Evolutionary conservation across 2,113 vertebrate species (phyloP), one percentile per base, ranked within the genome.

Genomic region (Proteles cristata): DNA sequence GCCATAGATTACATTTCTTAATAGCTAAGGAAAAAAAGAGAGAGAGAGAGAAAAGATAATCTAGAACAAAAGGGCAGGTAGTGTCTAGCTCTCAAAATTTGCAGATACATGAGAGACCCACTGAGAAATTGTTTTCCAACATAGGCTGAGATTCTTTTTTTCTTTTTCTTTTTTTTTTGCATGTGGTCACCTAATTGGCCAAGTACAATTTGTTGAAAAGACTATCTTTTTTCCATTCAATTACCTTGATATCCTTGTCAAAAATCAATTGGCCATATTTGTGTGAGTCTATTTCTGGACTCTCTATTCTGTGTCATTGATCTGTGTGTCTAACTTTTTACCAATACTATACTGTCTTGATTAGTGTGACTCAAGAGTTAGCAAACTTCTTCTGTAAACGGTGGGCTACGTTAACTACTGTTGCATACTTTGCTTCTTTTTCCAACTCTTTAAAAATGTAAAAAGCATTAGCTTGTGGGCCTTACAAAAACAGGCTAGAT

Each of bases 201-300:
- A 21, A 66, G 71, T 80, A 55, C 11, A 81, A 85, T 86, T 80
- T 93, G 23, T 84, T 58, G 26, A 66, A 83, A 94, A 80, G 31
- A 63, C 28, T 84, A 45, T 88, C 12, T 23, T 73, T 88, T 96
- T 83, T 31, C 21, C 45, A 69, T 48, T 68, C 69, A 83, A 3
- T 89, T 93, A 53, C 19, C 26, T 89, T 90, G 19, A 83, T 95
- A 93, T 33, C 66, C 89, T 85, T 93, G 80, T 86, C 25, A 39
- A 95, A 76, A 95, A 88, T 96, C 77, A 76, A 65, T 85, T 55
- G 53, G 31, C 53, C 63, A 55, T 88, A 28, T 63, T 53, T 69
- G 50, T 45, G 21, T 90, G 65, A 43, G 39, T 90, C 45, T 90
- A 28, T 85, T 89, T 93, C 61, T 77, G 61, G 26, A 87, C 28